phyloP scores from a whole-genome alignment of 2,888 invertebrate genomes.

The Drosophila greeni region DNA sequence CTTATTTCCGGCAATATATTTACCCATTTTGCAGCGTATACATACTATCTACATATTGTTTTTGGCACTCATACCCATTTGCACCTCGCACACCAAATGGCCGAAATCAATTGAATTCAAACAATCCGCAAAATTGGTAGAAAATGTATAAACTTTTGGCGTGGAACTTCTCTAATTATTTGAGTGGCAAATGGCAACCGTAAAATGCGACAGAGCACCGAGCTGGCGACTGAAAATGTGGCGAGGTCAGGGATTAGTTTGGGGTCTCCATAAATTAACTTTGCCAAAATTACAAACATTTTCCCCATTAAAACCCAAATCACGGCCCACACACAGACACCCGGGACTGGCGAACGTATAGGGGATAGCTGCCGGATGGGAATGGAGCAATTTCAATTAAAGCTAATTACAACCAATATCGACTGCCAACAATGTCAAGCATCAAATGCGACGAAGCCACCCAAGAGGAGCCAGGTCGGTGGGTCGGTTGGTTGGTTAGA shows the following conservation, averaged over 20 bases:
- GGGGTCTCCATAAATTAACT: constrained; percentile 69
- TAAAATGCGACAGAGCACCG: constrained; percentile 26
- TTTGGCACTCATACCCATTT: constrained; percentile 9
- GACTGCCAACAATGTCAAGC: constrained; percentile 72
- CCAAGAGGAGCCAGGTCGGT: constrained; percentile 37
- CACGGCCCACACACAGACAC: constrained; percentile 45
- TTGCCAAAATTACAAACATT: constrained; percentile 60
- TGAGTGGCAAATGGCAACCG: constrained; percentile 36
- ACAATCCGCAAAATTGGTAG: constrained; percentile 40
- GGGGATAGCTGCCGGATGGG: constrained; percentile 47
- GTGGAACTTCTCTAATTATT: constrained; percentile 46
- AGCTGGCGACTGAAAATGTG: constrained; percentile 13
- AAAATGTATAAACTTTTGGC: constrained; percentile 41
- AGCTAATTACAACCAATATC: constrained; percentile 76
- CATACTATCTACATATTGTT: constrained; percentile 27
- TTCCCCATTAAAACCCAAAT: constrained; percentile 71
- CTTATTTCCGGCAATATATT: constrained; percentile 45
- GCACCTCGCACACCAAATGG: constrained; percentile 7
- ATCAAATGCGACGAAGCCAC: constrained; percentile 58
- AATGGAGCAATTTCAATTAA: constrained; percentile 76
- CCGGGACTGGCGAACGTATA: constrained; percentile 7
- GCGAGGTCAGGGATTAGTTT: constrained; percentile 24
- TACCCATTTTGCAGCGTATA: constrained; percentile 18
- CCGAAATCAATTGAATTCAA: constrained; percentile 32
- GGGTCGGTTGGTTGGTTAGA: constrained; percentile 10